Evolutionary conservation across 2,888 invertebrate genomes (phyloP), one percentile per base, ranked within the genome.

Genomic region (Perdita meconis): DNA sequence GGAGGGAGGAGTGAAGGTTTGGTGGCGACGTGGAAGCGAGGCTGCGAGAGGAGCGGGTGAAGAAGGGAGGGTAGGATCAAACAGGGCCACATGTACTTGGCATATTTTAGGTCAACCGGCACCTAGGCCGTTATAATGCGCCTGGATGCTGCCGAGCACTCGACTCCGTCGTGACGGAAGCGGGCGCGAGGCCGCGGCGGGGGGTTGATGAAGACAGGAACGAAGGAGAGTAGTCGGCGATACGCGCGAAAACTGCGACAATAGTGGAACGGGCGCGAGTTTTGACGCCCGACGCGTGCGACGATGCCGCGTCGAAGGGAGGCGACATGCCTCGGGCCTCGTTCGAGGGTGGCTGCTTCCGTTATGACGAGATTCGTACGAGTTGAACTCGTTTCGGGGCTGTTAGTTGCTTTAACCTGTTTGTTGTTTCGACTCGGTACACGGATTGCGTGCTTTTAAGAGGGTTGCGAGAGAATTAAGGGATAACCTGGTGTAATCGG

Each of bases 41-140:
- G 64, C 22, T 56, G 50, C 36, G n/a, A n/a, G n/a, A n/a, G n/a
- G n/a, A 30, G 4, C 16, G 13, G 30, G 51, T 10, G n/a, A 1
- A 2, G 44, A 19, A 44, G 59, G 40, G 50, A 30, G 26, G 19
- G 51, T 61, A 19, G n/a, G 67, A 57, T 74, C 73, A 79, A 78
- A 85, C 81, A 81, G 84, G 71, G 81, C 70, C 81, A 55, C 69
- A 64, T 83, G 86, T 78, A 84, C 85, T 84, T 81, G 85, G 83
- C 78, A 82, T 82, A 84, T 88, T 87, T 87, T 84, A 86, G 86
- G 87, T 86, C 88, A 88, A 80, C 81, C 77, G 71, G 76, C 80
- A 78, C 83, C 82, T 82, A 69, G 80, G 72, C 75, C 63, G 69
- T 74, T 80, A 77, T 83, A 85, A 83, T 72, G 76, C 70, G 73